Base-by-base conservation (phyloP, 2,888 invertebrate species). In the Acleris holmiana region DNA sequence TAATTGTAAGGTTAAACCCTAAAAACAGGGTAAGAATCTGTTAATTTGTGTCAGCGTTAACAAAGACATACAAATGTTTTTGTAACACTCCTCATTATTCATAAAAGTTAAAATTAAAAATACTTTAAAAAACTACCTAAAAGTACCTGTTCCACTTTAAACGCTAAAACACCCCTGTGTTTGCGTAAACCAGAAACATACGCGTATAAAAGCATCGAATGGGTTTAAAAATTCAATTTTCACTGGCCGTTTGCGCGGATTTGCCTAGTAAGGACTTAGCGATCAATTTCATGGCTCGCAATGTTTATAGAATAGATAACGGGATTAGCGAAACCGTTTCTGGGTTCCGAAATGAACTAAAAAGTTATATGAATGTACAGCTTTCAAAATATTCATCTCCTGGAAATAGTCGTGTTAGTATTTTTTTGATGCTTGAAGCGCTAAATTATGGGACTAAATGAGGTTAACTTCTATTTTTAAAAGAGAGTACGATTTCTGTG, bases 181-280 rank as follows among this genome's bases (percentile, higher is more conserved):
- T 18, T 47, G 47, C 17, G 17, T 19, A 47, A 47, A 17, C 19
- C 47, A 17, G 19, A 54, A 54, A 18, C 51, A 35, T 21, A 40
- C 29, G 23, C 23, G 17, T 29, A 17, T 35, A 41, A 78, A 79
- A 77, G 72, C 76, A 68, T 64, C 74, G 71, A 76, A 75, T 75
- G 75, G 77, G 70, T 78, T 80, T 79, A 78, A 81, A 82, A 80
- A 80, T 78, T 79, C 77, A 79, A 82, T 81, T 77, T 80, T 77
- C 75, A 65, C 69, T 67, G 61, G 69, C 71, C 60, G 69, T 74
- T 72, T 71, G 67, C 71, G 65, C 71, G 72, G 73, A 74, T 69
- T 63, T 67, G 69, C 66, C 67, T 72, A 66, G 71, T 73, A 76
- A 7, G 21, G 23, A 23, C 79, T 77, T 69, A 66, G 76, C 77